Conservation (phyloP, 2,888 invertebrate genomes). For the Sarcophaga rosellei region DNA sequence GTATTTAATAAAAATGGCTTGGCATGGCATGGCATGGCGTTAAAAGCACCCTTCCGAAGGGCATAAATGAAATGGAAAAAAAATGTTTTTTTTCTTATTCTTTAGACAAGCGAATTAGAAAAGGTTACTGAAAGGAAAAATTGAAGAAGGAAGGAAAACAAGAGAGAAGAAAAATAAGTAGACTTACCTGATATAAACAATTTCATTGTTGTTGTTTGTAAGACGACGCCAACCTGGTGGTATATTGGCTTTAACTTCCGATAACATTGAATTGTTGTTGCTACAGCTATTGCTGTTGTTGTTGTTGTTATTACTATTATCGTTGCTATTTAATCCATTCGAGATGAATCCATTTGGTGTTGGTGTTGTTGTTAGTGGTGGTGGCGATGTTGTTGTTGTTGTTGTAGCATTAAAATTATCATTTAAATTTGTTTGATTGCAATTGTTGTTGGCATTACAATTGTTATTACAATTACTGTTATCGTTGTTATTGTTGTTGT, state of each 20-base stretch:
- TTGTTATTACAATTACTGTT: constrained; percentile 59
- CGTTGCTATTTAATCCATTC: constrained; percentile 40
- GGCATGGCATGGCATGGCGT: no score
- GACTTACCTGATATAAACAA: constrained; percentile 89
- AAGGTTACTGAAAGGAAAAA: constrained; percentile 15
- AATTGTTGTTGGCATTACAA: constrained; percentile 51
- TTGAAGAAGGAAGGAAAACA: neutral
- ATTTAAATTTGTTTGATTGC: constrained; percentile 41
- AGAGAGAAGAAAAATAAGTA: neutral
- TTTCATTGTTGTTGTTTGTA: constrained; percentile 85
- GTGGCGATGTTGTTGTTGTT: no score
- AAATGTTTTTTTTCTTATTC: neutral
- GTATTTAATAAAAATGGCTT: neutral
- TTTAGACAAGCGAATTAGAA: constrained; percentile 6
- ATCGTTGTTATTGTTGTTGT: constrained; percentile 64
- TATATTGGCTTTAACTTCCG: constrained; percentile 82
- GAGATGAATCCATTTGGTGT: constrained; percentile 54
- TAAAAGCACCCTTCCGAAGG: no score
- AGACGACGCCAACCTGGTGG: constrained; percentile 91
- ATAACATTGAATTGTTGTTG: constrained; percentile 61
- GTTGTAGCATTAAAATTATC: constrained; percentile 38
- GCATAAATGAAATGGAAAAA: neutral
- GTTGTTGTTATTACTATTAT: constrained; percentile 43
- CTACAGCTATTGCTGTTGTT: constrained; percentile 56
- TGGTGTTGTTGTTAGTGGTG: no score